Evolutionary conservation across 2,797 vertebrate genomes (phyloP).

Genomic region (Macropodus opercularis): DNA sequence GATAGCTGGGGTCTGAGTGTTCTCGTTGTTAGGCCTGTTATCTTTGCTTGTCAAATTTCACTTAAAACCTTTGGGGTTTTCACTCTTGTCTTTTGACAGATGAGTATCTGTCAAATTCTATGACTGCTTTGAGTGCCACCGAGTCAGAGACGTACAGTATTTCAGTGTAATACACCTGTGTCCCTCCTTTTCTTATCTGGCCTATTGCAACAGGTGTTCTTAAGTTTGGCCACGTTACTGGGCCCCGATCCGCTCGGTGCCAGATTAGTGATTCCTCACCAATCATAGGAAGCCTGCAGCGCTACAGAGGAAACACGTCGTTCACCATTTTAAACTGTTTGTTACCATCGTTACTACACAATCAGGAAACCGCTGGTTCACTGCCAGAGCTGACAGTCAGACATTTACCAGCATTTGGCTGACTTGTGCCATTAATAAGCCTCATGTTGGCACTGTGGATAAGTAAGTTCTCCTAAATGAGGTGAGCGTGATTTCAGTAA

Average conservation of each 20-base stretch:
- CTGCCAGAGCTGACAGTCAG: conserved; percentile 16
- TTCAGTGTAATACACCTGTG: conserved; percentile 4
- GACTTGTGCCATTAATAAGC: not conserved
- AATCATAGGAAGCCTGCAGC: conserved; percentile 2
- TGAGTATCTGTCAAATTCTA: conserved; percentile 34
- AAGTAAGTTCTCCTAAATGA: conserved; percentile 10
- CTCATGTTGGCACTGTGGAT: not conserved
- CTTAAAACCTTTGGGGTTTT: conserved; percentile 53
- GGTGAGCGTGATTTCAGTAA: conserved; percentile 1
- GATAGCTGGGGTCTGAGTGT: conserved; percentile 51
- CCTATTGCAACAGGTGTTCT: not conserved
- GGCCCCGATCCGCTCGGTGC: not conserved
- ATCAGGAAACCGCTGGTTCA: conserved; percentile 5
- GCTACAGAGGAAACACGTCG: not conserved
- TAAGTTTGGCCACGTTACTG: not conserved
- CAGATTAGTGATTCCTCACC: not conserved
- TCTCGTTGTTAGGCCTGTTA: conserved; percentile 64
- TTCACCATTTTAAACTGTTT: conserved; percentile 4
- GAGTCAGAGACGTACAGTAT: conserved; percentile 3
- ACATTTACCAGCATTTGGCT: conserved; percentile 1
- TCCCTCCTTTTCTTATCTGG: conserved; percentile 5
- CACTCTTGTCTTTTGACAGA: conserved; percentile 38
- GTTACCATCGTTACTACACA: not conserved
- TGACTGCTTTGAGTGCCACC: not conserved
- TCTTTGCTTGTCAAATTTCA: conserved; percentile 69